phyloP scores from a whole-genome alignment of 2,888 invertebrate genomes.

The Branchellion lobata region DNA sequence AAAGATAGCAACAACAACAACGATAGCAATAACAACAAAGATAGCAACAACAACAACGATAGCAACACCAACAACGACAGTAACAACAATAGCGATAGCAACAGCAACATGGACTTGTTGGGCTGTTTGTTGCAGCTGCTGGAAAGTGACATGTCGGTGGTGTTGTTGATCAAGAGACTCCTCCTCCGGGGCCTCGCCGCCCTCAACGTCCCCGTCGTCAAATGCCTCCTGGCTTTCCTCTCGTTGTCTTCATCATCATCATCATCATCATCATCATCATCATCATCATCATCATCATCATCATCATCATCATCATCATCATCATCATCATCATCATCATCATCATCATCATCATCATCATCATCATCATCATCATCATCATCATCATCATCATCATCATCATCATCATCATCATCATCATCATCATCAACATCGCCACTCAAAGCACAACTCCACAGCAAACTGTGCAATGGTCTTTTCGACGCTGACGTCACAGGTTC shows the following conservation, averaged over 20 bases:
- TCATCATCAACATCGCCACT: neutral
- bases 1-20: too few species aligned
- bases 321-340: neutral
- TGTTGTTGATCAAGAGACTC: neutral
- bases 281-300: neutral
- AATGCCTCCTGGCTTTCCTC: neutral
- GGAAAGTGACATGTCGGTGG: neutral
- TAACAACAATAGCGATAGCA: neutral
- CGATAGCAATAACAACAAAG: too few species aligned
- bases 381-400: neutral
- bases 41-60: too few species aligned
- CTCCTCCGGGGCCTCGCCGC: neutral
- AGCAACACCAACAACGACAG: too few species aligned
- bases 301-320: neutral
- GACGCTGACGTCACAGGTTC: neutral
- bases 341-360: neutral
- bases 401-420: neutral
- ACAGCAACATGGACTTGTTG: neutral
- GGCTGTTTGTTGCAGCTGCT: neutral
- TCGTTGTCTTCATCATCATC: neutral
- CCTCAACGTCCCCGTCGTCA: neutral
- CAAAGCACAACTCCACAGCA: neutral
- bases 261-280: neutral
- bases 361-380: neutral
- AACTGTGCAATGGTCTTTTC: neutral